These are phyloP conservation scores for Saxicola maurus DNA, from an alignment of 2,797 vertebrate species.

Conservation along the genomic window DNA sequence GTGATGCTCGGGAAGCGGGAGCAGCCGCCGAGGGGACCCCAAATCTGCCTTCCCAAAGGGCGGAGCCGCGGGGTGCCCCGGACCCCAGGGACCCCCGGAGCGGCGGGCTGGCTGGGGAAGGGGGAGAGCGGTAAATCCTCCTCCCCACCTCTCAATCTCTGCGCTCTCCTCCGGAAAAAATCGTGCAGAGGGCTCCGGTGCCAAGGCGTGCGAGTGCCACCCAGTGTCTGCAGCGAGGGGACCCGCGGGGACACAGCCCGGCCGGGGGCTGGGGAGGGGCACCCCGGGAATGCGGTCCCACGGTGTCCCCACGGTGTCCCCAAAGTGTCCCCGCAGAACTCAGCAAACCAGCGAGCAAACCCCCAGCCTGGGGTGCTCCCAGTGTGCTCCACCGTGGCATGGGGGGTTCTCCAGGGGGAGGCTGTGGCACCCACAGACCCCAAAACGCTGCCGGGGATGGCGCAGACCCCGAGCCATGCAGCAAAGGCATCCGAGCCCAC, in stretches of 20 bases:
- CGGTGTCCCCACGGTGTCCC: background rate
- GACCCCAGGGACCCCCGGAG: background rate
- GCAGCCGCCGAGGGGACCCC: background rate
- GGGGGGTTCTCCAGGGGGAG: background rate
- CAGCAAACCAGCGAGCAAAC: background rate
- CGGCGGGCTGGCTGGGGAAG: background rate
- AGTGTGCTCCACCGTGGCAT: accelerated
- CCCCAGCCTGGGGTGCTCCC: background rate
- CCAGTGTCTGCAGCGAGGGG: conserved; percentile 2
- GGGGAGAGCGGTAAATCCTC: background rate
- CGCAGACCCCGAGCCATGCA: accelerated
- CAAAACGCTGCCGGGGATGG: background rate
- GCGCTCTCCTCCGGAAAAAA: background rate
- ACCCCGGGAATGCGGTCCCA: accelerated
- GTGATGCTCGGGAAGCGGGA: background rate
- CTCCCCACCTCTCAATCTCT: background rate
- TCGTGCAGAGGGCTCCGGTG: background rate
- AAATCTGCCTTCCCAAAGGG: background rate
- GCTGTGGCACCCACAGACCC: accelerated
- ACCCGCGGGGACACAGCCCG: background rate
- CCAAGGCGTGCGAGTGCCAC: conserved; percentile 44
- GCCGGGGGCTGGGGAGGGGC: background rate
- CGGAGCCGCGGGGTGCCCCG: background rate
- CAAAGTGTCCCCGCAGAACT: background rate
- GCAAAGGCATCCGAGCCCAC: accelerated